phyloP scores from a whole-genome alignment of 2,888 invertebrate species.

The Mythimna ferrago region DNA sequence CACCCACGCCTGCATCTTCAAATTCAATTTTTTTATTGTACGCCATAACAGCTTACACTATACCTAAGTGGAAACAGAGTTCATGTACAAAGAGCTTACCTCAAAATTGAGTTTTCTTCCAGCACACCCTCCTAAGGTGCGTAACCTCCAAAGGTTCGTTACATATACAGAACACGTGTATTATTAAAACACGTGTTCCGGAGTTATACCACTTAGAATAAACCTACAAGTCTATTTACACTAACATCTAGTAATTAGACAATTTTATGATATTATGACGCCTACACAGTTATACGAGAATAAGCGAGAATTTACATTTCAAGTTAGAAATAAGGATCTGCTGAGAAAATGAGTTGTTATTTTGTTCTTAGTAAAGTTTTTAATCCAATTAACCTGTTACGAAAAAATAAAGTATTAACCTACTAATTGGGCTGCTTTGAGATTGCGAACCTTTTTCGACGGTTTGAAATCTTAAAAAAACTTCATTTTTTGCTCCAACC shows the following conservation, averaged over 20 bases:
- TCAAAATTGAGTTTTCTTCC: no score
- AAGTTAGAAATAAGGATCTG: background rate
- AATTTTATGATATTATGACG: slow-evolving; percentile 4
- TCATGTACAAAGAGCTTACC: no score
- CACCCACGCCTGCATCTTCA: background rate
- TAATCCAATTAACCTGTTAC: background rate
- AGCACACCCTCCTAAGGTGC: no score
- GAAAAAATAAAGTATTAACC: background rate
- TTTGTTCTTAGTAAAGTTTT: background rate
- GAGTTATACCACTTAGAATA: slow-evolving; percentile 4
- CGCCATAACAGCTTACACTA: no score
- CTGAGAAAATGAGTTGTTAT: background rate
- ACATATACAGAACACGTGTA: no score
- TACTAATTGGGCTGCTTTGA: no score
- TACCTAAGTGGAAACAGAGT: no score
- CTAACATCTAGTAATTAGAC: background rate
- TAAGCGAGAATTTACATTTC: background rate
- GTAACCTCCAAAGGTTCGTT: no score
- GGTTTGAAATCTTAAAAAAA: no score
- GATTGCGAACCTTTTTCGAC: no score
- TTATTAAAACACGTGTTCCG: slow-evolving; percentile 6
- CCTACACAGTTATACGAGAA: background rate
- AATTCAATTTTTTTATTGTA: no score
- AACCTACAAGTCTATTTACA: slow-evolving; percentile 14
- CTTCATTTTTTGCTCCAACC: no score